Percentiles rank a stretch among this genome's conserved stretches.
Conservation (phyloP, 2,888 invertebrate genomes). For the Cremastinae sp. region DNA sequence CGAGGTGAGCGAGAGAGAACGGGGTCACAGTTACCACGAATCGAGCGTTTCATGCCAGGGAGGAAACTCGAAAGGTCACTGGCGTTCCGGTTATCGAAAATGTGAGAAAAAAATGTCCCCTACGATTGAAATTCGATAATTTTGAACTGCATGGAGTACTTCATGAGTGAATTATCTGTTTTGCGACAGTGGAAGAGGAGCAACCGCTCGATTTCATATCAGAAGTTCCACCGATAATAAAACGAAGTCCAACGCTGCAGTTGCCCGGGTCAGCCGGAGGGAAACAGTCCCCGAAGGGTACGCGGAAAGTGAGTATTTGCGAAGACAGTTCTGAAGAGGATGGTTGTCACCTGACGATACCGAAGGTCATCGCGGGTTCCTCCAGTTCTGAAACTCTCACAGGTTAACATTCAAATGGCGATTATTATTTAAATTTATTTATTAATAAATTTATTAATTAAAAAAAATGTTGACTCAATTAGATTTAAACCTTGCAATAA, state of each 20-base stretch:
- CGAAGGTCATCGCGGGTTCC: constrained; percentile 87
- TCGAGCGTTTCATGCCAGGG: constrained; percentile 79
- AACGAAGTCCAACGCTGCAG: constrained; percentile 72
- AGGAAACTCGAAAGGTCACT: constrained; percentile 80
- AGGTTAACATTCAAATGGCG: constrained; percentile 80
- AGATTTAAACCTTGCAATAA: too few species aligned
- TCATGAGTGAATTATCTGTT: background rate
- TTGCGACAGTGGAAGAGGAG: constrained; percentile 81
- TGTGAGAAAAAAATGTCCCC: constrained; percentile 81
- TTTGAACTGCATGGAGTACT: background rate
- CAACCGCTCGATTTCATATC: constrained; percentile 76
- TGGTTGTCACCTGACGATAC: constrained; percentile 86
- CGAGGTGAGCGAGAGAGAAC: constrained; percentile 85
- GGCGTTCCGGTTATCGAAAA: constrained; percentile 86
- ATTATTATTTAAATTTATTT: background rate
- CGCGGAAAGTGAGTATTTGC: constrained; percentile 80
- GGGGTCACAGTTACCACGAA: constrained; percentile 83
- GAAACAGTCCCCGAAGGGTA: constrained; percentile 68
- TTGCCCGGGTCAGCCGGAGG: constrained; percentile 59
- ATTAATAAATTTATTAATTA: background rate
- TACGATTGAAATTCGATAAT: constrained; percentile 25
- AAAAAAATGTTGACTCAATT: background rate
- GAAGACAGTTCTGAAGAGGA: constrained; percentile 82
- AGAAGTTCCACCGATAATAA: constrained; percentile 75
- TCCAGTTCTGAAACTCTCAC: constrained; percentile 90